Evolutionary conservation across 2,888 invertebrate genomes (phyloP).

Genomic region (Napeogenes inachia): DNA sequence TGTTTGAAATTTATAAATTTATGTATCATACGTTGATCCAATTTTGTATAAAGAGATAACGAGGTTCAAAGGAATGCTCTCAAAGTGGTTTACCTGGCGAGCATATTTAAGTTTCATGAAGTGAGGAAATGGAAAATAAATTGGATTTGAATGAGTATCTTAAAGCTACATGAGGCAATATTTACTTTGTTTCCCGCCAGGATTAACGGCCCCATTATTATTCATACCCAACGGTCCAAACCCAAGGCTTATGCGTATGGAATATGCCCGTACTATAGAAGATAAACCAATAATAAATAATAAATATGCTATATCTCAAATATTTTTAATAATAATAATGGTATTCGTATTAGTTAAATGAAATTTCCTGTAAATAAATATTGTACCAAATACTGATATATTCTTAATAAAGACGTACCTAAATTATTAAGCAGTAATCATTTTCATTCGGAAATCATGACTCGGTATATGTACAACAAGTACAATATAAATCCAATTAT

Average conservation of each 20-base stretch:
- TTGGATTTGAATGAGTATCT: conserved; percentile 74
- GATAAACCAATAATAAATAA: no score
- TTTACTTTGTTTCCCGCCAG: conserved; percentile 62
- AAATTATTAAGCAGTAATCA: neutral
- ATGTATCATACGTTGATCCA: conserved; percentile 66
- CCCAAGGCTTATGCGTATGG: conserved; percentile 32
- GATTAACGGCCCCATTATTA: conserved; percentile 47
- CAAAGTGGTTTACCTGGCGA: conserved; percentile 74
- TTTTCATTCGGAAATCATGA: no score
- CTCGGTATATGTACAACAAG: no score
- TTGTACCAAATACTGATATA: no score
- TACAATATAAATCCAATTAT: no score
- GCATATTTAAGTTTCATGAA: conserved; percentile 76
- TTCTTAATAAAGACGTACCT: neutral
- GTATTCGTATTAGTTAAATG: no score
- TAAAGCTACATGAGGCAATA: conserved; percentile 60
- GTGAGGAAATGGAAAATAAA: conserved; percentile 77
- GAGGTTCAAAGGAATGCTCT: conserved; percentile 74
- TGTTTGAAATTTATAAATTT: conserved; percentile 33
- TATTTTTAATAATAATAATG: no score
- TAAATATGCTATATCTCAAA: no score
- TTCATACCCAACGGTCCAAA: conserved; percentile 43
- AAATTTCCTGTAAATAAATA: no score
- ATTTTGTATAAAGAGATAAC: conserved; percentile 71
- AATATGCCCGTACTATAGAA: neutral